These are phyloP conservation scores for Iguana delicatissima DNA, from an alignment of 2,797 vertebrate genomes.

Conservation along the genomic window DNA sequence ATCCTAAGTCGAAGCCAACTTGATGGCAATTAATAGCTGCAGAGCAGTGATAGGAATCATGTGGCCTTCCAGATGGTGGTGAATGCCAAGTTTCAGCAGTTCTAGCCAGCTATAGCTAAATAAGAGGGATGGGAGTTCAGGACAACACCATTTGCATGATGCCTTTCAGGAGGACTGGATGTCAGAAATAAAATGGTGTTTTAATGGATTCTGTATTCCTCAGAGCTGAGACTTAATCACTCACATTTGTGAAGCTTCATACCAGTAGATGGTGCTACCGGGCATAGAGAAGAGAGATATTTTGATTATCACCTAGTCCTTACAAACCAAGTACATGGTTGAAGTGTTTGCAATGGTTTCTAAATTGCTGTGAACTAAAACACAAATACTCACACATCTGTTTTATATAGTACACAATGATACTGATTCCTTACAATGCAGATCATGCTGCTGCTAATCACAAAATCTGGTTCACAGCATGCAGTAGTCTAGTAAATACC, in stretches of 20 bases:
- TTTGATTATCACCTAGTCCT: neutral
- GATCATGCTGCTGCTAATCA: neutral
- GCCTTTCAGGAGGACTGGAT: too few species aligned
- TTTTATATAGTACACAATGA: neutral
- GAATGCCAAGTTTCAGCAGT: too few species aligned
- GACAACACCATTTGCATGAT: too few species aligned
- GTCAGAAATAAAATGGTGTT: neutral
- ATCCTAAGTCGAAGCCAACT: too few species aligned
- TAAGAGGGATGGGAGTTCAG: too few species aligned
- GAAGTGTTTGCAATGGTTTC: neutral
- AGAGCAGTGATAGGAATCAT: too few species aligned
- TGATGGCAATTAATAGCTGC: too few species aligned
- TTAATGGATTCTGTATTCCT: neutral
- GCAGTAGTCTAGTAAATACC: neutral
- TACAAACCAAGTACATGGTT: neutral
- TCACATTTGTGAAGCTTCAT: rapidly evolving
- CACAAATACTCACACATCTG: neutral
- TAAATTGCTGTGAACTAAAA: neutral
- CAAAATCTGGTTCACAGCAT: neutral
- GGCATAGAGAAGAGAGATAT: constrained; percentile 42
- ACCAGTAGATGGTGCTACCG: constrained; percentile 71
- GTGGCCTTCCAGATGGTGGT: too few species aligned
- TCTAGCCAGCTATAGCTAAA: too few species aligned
- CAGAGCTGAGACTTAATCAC: neutral
- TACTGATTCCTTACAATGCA: neutral